Evolutionary conservation across 1,140 invertebrate species (phyloP), one percentile per base, ranked within the genome.

Genomic region (Euschistus heros): DNA sequence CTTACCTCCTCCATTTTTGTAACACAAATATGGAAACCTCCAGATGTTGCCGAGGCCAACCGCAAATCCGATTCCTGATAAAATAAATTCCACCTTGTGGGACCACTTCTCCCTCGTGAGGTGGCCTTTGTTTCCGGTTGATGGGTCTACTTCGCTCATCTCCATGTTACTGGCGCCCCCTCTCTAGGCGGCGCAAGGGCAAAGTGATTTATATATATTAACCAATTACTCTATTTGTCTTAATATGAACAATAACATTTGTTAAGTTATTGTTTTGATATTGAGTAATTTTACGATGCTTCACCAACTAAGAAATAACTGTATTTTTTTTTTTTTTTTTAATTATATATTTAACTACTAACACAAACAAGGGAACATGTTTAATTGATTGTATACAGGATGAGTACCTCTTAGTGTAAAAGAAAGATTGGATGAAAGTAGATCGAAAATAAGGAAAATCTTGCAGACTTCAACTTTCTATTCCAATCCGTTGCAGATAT

Each of bases 11-110:
- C 80, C 80, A 73, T 81, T 80, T 64, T 74, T 76, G 71, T 80
- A 81, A 24, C 76, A 78, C 13, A 81, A 70, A 67, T 80, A 81
- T 14, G 81, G 81, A 73, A 82, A 82, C 65, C 81, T 71, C 81
- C 81, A 82, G 3, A 82, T 76, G 68, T 81, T 81, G 7, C 80
- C 80, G 4, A 81, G 71, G 3, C 78, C 78, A 17, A 78, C 75
- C 20, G 76, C 72, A 65, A 75, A 74, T 17, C 74, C 75, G 27
- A 76, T 70, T 15, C 71, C 70, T 3, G 75, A 74, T 15, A 76
- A 62, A 15, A 76, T 68, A 63, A 76, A 76, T 67, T 76, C 75
- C 0, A 74, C 47, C 27, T 64, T 59, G 20, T 64, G 67, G 0
- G 63, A 55, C 70, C 70, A 71, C 59, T 69, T 70, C 59, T 71